Evolutionary conservation across 2,888 invertebrate genomes (phyloP).

Genomic region (Rapana venosa): DNA sequence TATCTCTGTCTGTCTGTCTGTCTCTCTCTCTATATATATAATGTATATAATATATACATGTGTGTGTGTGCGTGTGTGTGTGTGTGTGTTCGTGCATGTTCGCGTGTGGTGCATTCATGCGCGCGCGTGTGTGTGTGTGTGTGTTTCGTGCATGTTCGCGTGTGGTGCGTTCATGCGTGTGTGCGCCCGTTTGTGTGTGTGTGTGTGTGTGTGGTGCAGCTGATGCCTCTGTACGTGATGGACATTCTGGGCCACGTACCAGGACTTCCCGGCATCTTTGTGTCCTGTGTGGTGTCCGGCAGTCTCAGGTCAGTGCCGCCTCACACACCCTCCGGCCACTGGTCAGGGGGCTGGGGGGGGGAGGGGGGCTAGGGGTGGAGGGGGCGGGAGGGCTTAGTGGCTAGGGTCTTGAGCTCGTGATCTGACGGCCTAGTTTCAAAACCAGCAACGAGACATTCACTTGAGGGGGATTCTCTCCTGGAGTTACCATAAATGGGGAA

Average conservation of each 20-base stretch:
- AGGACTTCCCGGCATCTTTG: slow-evolving; percentile 94
- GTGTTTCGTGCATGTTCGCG: not conserved
- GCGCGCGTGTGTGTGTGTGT: not conserved
- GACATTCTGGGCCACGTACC: slow-evolving; percentile 86
- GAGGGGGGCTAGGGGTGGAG: not conserved
- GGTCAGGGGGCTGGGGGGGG: not conserved
- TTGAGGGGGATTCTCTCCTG: not conserved
- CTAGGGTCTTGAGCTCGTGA: not conserved
- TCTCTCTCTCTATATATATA: too few species aligned
- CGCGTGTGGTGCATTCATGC: not conserved
- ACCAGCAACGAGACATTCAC: not conserved
- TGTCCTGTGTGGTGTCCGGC: slow-evolving; percentile 96
- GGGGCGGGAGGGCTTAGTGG: not conserved
- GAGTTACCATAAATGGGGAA: not conserved
- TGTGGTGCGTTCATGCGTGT: not conserved
- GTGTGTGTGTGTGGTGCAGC: slow-evolving; percentile 79
- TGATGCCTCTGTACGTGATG: slow-evolving; percentile 93
- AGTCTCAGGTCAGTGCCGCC: slow-evolving; percentile 87
- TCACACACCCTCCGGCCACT: not conserved
- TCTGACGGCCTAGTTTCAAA: not conserved
- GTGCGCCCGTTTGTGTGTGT: not conserved
- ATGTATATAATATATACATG: too few species aligned
- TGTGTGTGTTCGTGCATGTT: not conserved
- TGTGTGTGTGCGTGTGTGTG: not conserved
- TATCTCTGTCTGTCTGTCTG: too few species aligned